These are phyloP conservation scores for Phaenicophaeus curvirostris DNA, from an alignment of 2,797 vertebrate species.

Conservation along the genomic window DNA sequence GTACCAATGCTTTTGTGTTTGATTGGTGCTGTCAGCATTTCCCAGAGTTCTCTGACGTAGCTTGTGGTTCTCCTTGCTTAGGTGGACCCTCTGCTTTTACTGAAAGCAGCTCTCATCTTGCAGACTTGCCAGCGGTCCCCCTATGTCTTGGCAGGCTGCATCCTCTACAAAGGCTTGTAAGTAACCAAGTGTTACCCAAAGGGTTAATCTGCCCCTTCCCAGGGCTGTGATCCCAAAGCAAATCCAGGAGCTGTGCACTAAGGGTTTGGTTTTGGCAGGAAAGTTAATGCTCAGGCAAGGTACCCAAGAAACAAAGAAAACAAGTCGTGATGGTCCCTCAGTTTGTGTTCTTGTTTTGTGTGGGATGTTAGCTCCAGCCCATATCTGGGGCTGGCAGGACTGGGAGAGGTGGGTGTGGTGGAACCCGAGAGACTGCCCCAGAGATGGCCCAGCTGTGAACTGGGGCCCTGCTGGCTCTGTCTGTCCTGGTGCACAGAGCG, in stretches of 20 bases:
- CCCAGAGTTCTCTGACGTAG: not conserved
- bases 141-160: conserved; percentile 88
- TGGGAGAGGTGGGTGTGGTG: not conserved
- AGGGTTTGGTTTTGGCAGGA: not conserved
- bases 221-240: accelerated
- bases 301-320: not conserved
- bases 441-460: not conserved
- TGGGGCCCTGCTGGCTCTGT: not conserved
- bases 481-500: accelerated
- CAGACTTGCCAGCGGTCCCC: conserved; percentile 91
- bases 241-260: not conserved
- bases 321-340: not conserved
- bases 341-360: not conserved
- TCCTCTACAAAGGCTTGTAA: conserved; percentile 90
- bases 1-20: not conserved
- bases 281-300: not conserved
- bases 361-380: not conserved
- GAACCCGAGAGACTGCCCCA: not conserved
- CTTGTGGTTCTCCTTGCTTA: conserved; percentile 36
- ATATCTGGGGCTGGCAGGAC: not conserved
- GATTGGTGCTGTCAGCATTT: not conserved
- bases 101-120: conserved; percentile 94
- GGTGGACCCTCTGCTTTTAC: conserved; percentile 93
- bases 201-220: not conserved
- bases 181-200: not conserved